Conservation (phyloP, 1,140 invertebrate species). For the Sycophila sp. region DNA sequence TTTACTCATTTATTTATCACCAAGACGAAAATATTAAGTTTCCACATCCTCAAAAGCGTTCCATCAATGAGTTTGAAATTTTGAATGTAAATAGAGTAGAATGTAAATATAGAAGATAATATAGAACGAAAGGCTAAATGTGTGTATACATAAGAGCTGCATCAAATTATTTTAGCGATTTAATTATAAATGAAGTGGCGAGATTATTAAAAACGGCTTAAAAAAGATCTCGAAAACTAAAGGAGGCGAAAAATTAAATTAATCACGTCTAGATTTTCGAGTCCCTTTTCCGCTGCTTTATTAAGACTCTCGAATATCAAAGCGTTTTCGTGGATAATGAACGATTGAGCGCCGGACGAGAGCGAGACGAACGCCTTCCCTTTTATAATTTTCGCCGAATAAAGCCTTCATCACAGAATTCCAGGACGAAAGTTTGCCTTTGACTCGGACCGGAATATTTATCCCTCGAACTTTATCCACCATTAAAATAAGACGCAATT, state of each 20-base stretch:
- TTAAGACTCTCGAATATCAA: slow-evolving; percentile 40
- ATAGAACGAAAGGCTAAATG: too few species aligned
- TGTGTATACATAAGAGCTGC: too few species aligned
- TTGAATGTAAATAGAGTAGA: too few species aligned
- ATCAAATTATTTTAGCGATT: too few species aligned
- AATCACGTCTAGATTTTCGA: not conserved
- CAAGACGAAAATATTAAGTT: too few species aligned
- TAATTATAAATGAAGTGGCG: too few species aligned
- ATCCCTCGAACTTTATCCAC: not conserved
- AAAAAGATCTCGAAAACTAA: too few species aligned
- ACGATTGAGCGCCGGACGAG: not conserved
- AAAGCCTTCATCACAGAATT: not conserved
- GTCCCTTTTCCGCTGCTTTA: not conserved
- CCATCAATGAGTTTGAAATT: too few species aligned
- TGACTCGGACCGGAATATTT: not conserved
- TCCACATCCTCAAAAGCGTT: too few species aligned
- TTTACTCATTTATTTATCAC: too few species aligned
- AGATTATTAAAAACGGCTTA: too few species aligned
- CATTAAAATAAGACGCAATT: not conserved
- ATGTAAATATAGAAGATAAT: too few species aligned
- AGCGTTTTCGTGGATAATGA: slow-evolving; percentile 35
- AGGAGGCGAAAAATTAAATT: not conserved
- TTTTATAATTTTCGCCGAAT: not conserved
- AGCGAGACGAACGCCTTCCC: not conserved
- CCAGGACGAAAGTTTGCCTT: not conserved